Evolutionary conservation across 2,888 invertebrate genomes (phyloP).

Genomic region (Chaetoderma sp.): DNA sequence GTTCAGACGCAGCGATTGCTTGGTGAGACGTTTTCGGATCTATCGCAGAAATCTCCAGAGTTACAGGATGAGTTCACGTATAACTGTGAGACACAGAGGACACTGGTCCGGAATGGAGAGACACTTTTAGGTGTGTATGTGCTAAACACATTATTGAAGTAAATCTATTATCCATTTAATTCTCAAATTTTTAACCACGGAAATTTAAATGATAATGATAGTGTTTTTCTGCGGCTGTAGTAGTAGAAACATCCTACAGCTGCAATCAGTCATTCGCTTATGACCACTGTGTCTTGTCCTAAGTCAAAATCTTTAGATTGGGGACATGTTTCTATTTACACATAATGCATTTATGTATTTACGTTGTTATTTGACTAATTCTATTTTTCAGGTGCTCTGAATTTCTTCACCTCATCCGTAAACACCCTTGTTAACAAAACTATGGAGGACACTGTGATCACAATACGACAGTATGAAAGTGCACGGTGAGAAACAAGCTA

Average conservation of each 20-base stretch:
- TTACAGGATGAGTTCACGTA: slow-evolving; percentile 93
- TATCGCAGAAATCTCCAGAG: slow-evolving; percentile 96
- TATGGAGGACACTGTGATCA: slow-evolving; percentile 92
- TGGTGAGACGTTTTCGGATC: slow-evolving; percentile 90
- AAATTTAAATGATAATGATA: too few relatives aligned
- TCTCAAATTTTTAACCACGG: not conserved
- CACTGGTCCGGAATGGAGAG: slow-evolving; percentile 93
- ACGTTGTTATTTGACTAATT: not conserved
- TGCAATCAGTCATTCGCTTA: too few relatives aligned
- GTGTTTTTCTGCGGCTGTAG: too few relatives aligned
- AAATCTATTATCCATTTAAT: not conserved
- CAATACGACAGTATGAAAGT: slow-evolving; percentile 82
- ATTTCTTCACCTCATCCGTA: slow-evolving; percentile 95
- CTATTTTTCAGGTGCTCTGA: slow-evolving; percentile 79
- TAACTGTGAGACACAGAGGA: slow-evolving; percentile 95
- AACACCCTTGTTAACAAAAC: slow-evolving; percentile 97
- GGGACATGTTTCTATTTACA: too few relatives aligned
- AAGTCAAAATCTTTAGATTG: too few relatives aligned
- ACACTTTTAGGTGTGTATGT: slow-evolving; percentile 76
- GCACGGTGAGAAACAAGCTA: too few relatives aligned
- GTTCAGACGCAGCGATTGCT: slow-evolving; percentile 88
- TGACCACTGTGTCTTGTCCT: too few relatives aligned
- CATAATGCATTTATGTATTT: too few relatives aligned
- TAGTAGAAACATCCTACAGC: too few relatives aligned
- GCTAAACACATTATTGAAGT: not conserved